Conservation (phyloP, 2,888 invertebrate genomes). For the Chironomus tentans region DNA sequence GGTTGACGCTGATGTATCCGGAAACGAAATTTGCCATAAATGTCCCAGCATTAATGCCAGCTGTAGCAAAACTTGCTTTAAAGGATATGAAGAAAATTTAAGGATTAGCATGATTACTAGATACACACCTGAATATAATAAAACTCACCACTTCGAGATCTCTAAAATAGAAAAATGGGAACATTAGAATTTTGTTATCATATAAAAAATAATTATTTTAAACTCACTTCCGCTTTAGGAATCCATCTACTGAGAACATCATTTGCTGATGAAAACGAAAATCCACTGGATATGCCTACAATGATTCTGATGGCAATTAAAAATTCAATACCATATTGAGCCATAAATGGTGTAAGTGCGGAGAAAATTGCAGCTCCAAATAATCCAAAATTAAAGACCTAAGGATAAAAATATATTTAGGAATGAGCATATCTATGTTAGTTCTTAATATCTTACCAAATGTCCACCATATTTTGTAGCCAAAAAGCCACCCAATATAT, state of each 20-base stretch:
- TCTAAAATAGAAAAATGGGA: not conserved
- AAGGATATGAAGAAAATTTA: no score
- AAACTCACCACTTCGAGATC: not conserved
- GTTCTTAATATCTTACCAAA: not conserved
- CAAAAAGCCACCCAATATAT: constrained; percentile 42
- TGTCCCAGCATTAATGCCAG: constrained; percentile 68
- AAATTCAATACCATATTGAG: not conserved
- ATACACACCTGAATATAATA: no score
- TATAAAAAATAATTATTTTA: no score
- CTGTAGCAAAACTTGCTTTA: constrained; percentile 33
- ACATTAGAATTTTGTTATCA: no score
- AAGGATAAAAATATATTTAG: no score
- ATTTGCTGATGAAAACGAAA: constrained; percentile 44
- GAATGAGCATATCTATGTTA: no score
- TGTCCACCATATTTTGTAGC: not conserved
- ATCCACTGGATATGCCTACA: constrained; percentile 60
- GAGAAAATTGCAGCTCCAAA: not conserved
- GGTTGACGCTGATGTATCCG: constrained; percentile 49
- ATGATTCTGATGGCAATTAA: constrained; percentile 57
- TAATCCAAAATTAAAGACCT: constrained; percentile 63
- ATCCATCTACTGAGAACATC: not conserved
- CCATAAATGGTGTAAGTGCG: not conserved
- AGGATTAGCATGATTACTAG: no score
- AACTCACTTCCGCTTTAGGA: no score
- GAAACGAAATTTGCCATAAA: constrained; percentile 64